Base-by-base conservation (phyloP, 2,113 vertebrate species). In the Cavia porcellus region DNA sequence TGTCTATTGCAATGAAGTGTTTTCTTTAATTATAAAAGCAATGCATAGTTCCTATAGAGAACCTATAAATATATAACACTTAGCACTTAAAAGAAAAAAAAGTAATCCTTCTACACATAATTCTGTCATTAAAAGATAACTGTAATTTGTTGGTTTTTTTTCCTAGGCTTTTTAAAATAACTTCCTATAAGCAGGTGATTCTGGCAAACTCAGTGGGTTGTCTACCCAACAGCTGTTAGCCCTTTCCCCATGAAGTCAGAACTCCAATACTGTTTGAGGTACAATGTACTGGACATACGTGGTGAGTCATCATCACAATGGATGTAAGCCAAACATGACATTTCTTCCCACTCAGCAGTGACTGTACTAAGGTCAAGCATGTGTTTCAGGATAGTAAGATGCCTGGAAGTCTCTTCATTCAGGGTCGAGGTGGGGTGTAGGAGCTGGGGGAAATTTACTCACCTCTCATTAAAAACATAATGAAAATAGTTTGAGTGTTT, bases 1-100 rank as follows among this genome's bases (percentile, higher is more conserved):
- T 93, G 62, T 84, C 32, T 28, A 47, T 85, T 47, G 14, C 59
- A 90, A 77, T 7, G 55, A 75, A 92, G 2, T 66, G 0, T 89
- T 94, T 95, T 91, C 70, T 32, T 91, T 94, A 87, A 77, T 93
- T 93, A 57, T 86, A 70, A 97, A 80, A 90, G 11, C 20, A 64
- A 66, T 30, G 3, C 22, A 64, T 50, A 1, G 38, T 84, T 80
- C 59, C 12, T 87, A 7, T 17, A 79, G 64, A 87, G 75, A n/a
- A 77, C 42, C 92, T 89, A 94, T 74, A 92, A 89, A 86, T 93
- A 89, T 61, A 13, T 24, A 80, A 61, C 9, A 77, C 1, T 86
- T 22, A 80, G 52, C 13, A 62, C 1, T 84, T n/a, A 59, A 90
- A 70, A 93, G 89, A 93, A 82, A 75, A 32, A 74, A 92, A 81